Evolutionary conservation across 1,140 invertebrate species (phyloP).

Genomic region (Drosophila parvula): DNA sequence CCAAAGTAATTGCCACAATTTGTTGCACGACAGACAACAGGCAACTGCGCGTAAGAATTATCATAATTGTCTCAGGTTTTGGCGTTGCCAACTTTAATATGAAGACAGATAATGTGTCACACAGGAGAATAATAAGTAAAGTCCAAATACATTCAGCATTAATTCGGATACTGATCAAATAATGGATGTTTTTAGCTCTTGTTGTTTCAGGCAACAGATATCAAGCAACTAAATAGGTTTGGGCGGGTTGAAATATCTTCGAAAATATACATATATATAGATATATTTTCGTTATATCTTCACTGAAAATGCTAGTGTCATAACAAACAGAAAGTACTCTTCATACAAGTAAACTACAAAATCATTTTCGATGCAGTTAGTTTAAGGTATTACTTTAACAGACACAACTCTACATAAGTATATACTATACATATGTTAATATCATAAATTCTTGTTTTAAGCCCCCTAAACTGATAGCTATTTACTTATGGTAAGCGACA

Average conservation of each 20-base stretch:
- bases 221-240: not conserved
- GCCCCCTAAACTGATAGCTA: not conserved
- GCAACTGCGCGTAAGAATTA: constrained; percentile 47
- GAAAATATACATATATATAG: too few species aligned
- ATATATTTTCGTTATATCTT: too few species aligned
- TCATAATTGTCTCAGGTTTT: constrained; percentile 60
- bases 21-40: constrained; percentile 51
- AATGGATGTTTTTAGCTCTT: too few species aligned
- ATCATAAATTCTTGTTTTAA: constrained; percentile 1
- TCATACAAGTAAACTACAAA: not conserved
- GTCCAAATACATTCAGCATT: not conserved
- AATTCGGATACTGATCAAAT: too few species aligned
- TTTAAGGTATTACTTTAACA: too few species aligned
- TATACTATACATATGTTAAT: not conserved
- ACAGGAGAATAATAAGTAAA: too few species aligned
- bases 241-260: too few species aligned
- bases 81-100: not conserved
- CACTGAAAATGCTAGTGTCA: too few species aligned
- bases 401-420: too few species aligned
- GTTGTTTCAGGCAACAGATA: too few species aligned
- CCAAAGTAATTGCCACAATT: constrained; percentile 69
- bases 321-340: too few species aligned
- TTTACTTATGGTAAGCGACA: not conserved
- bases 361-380: not conserved
- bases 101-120: not conserved